A percentile compares a stretch with the other conserved stretches of the same genome.
These are phyloP conservation scores for Panulirus ornatus DNA, from an alignment of 1,140 invertebrate species.

Conservation along the genomic window DNA sequence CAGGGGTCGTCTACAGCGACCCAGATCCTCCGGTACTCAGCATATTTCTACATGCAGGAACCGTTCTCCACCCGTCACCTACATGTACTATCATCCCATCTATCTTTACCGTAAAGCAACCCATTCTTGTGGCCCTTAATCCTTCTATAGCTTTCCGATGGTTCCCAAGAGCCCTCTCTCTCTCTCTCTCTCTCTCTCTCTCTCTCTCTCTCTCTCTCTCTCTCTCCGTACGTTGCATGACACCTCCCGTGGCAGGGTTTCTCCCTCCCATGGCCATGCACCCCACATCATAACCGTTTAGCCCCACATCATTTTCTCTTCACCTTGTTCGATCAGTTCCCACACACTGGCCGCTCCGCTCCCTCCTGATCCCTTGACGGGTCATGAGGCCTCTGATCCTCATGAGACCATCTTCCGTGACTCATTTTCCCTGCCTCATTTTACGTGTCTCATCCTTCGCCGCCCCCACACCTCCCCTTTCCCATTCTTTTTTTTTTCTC, in stretches of 20 bases:
- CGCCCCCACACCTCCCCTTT: not conserved
- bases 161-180: not conserved
- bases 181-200: conserved; percentile 13
- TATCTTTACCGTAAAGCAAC: too few relatives aligned
- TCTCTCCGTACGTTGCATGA: not conserved
- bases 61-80: too few relatives aligned
- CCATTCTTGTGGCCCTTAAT: too few relatives aligned
- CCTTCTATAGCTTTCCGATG: too few relatives aligned
- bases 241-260: not conserved
- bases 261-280: not conserved
- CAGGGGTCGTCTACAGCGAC: too few relatives aligned
- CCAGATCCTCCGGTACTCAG: too few relatives aligned
- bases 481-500: not conserved
- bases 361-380: not conserved
- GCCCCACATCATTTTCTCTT: not conserved
- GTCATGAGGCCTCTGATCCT: not conserved
- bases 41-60: too few relatives aligned
- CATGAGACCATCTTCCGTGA: not conserved
- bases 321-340: not conserved
- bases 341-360: not conserved
- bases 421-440: not conserved
- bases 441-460: not conserved
- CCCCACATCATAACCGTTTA: not conserved
- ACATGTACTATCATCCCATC: too few relatives aligned
- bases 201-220: not conserved